Evolutionary conservation across 2,797 vertebrate species (phyloP).

Genomic region (Cyprinella venusta): DNA sequence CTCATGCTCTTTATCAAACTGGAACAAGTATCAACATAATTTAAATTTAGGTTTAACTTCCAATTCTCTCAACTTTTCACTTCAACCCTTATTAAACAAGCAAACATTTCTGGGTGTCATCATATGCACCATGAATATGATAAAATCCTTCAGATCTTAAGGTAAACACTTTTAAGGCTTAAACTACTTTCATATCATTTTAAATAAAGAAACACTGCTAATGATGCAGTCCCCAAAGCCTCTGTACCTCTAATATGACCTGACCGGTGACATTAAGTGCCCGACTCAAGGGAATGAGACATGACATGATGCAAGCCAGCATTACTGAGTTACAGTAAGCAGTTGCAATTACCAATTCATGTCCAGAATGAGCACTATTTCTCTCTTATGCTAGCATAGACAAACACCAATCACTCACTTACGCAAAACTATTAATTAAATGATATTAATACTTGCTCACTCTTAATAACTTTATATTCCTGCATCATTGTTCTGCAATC

Average conservation of each 20-base stretch:
- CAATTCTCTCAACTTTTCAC: neutral
- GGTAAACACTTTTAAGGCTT: neutral
- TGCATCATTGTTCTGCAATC: slow-evolving; percentile 46
- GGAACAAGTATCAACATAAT: neutral
- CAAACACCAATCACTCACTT: neutral
- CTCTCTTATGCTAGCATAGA: neutral
- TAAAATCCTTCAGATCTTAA: neutral
- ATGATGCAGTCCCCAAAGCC: neutral
- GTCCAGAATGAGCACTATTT: slow-evolving; percentile 2
- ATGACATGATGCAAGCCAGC: slow-evolving; percentile 5
- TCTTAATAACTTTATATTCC: neutral
- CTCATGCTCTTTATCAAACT: neutral
- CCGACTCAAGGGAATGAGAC: neutral
- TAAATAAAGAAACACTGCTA: slow-evolving; percentile 5
- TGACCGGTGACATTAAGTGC: slow-evolving; percentile 27
- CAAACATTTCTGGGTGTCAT: no score
- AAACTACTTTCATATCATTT: neutral
- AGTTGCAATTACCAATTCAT: slow-evolving; percentile 39
- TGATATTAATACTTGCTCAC: neutral
- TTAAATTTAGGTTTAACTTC: neutral
- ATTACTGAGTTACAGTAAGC: slow-evolving; percentile 46
- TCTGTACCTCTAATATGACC: slow-evolving; percentile 14
- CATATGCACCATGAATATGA: neutral
- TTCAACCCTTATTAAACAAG: neutral
- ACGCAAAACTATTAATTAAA: neutral